Evolutionary conservation across 2,797 vertebrate genomes (phyloP).

Genomic region (Lemur catta): DNA sequence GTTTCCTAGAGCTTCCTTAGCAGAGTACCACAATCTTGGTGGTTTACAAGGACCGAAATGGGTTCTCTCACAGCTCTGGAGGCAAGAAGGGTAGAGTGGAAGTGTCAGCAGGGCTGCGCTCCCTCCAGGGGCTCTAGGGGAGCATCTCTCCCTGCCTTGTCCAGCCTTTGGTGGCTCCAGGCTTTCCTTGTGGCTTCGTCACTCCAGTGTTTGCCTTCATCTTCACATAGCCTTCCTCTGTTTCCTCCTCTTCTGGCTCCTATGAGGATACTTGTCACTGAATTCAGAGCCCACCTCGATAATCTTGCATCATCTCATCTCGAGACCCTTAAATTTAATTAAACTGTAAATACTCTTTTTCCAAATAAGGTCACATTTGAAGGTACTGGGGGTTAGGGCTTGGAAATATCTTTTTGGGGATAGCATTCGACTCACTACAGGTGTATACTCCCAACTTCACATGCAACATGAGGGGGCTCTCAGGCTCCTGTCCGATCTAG

Average conservation of each 20-base stretch:
- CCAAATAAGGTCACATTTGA: not conserved
- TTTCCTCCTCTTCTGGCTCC: not conserved
- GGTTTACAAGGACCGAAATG: not conserved
- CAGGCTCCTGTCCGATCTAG: not conserved
- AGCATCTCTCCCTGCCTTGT: not conserved
- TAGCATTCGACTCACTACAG: not conserved
- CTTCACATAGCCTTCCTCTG: not conserved
- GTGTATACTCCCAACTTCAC: not conserved
- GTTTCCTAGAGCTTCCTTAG: not conserved
- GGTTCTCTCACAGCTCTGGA: not conserved
- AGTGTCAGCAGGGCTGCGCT: accelerated
- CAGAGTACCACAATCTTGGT: not conserved
- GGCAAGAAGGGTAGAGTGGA: not conserved
- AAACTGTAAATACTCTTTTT: not conserved
- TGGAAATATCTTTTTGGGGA: not conserved
- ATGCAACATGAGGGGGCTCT: not conserved
- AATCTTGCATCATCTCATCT: not conserved
- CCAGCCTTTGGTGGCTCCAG: not conserved
- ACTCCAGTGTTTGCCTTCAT: not conserved
- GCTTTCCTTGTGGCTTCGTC: not conserved
- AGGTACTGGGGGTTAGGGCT: not conserved
- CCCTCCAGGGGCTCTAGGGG: not conserved
- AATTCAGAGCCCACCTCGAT: not conserved
- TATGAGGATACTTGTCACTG: not conserved
- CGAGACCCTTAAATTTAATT: not conserved